These are phyloP conservation scores for Scatophagus argus DNA, from an alignment of 2,113 vertebrate genomes.

Conservation along the genomic window DNA sequence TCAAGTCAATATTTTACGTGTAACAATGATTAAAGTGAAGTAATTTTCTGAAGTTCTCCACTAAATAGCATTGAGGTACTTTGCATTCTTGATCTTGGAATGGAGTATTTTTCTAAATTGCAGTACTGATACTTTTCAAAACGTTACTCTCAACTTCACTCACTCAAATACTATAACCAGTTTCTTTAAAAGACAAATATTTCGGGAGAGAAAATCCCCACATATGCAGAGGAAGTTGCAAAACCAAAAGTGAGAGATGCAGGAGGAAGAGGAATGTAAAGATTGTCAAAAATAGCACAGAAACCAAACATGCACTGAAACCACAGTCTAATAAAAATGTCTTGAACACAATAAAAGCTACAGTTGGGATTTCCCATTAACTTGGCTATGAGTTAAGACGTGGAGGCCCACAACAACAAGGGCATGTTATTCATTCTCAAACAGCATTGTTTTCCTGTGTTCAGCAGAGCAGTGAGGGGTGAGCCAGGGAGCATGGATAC, in stretches of 20 bases:
- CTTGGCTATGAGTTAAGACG: conserved; percentile 59
- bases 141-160: too few species aligned
- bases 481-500: conserved; percentile 68
- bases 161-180: neutral
- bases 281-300: conserved; percentile 33
- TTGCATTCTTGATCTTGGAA: neutral
- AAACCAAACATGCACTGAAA: conserved; percentile 53
- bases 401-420: conserved; percentile 48
- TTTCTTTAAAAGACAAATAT: conserved; percentile 11
- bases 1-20: neutral
- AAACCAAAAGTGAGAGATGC: conserved; percentile 25
- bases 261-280: conserved; percentile 7
- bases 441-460: conserved; percentile 74
- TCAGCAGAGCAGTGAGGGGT: conserved; percentile 67
- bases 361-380: conserved; percentile 65
- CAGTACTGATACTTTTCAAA: neutral
- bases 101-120: neutral
- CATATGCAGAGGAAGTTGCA: conserved; percentile 32
- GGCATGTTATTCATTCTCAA: conserved; percentile 71
- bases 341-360: conserved; percentile 53
- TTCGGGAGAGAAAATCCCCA: conserved; percentile 15
- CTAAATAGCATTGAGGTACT: neutral
- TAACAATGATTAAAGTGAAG: neutral
- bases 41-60: neutral
- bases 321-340: conserved; percentile 60